A percentile compares a stretch with the other conserved stretches of the same genome.
Evolutionary conservation across 2,797 vertebrate species (phyloP).

Genomic region (Oreonectes daqikongensis): DNA sequence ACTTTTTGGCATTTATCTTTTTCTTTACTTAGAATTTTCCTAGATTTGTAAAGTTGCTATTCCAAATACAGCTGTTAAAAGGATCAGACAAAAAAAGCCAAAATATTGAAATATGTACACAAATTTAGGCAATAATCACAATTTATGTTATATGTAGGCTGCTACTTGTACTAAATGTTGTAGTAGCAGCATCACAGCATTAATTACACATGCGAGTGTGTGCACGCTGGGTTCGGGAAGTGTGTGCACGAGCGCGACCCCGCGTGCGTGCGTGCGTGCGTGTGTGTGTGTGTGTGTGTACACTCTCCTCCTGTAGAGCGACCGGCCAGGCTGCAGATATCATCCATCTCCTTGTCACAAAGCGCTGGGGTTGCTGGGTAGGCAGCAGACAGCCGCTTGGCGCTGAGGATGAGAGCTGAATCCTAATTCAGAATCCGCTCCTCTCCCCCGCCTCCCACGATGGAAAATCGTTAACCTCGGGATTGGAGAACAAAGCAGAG

Average conservation of each 20-base stretch:
- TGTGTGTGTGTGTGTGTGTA: constrained; percentile 32
- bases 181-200: constrained; percentile 48
- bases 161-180: constrained; percentile 9
- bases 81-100: too few relatives aligned
- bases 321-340: constrained; percentile 88
- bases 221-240: constrained; percentile 19
- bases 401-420: constrained; percentile 87
- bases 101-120: neutral
- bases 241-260: constrained; percentile 42
- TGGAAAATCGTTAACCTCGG: constrained; percentile 77
- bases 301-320: constrained; percentile 69
- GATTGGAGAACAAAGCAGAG: constrained; percentile 69
- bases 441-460: constrained; percentile 67
- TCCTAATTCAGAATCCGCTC: constrained; percentile 78
- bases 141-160: neutral
- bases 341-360: constrained; percentile 97
- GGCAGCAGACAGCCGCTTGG: constrained; percentile 86
- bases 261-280: constrained; percentile 17
- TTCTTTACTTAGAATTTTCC: too few relatives aligned
- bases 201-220: constrained; percentile 42
- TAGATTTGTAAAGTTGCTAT: too few relatives aligned
- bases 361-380: constrained; percentile 87
- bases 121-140: neutral
- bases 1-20: too few relatives aligned
- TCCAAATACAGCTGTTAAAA: too few relatives aligned